Percentiles rank a stretch among this genome's conserved stretches.
phyloP scores from a whole-genome alignment of 2,888 invertebrate species.

The Ametastegia equiseti region DNA sequence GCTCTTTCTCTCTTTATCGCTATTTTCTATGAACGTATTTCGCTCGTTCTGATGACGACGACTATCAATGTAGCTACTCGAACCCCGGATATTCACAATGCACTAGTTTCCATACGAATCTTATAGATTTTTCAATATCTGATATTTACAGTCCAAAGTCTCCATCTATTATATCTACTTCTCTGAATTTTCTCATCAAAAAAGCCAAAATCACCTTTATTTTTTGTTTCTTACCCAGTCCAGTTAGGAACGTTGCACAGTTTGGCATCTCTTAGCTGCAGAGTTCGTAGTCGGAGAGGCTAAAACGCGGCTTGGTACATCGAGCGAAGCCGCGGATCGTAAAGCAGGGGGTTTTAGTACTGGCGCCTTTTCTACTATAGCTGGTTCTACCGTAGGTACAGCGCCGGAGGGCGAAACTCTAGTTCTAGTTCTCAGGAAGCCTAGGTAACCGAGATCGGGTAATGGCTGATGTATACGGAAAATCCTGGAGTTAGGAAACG shows the following conservation, averaged over 20 bases:
- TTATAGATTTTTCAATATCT: no score
- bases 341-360: constrained; percentile 61
- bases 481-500: not conserved
- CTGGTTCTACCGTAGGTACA: constrained; percentile 44
- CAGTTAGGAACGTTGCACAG: not conserved
- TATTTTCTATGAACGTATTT: no score
- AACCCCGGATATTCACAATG: not conserved
- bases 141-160: no score
- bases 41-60: not conserved
- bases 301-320: constrained; percentile 43
- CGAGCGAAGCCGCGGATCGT: constrained; percentile 53
- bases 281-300: not conserved
- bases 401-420: constrained; percentile 3
- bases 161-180: no score
- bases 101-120: constrained; percentile 1
- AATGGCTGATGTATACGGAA: not conserved
- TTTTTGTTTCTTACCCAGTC: not conserved
- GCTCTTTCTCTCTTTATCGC: not conserved
- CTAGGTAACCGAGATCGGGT: constrained; percentile 12
- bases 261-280: not conserved
- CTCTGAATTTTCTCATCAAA: no score
- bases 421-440: not conserved
- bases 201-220: no score
- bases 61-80: not conserved
- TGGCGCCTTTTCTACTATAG: constrained; percentile 57